Evolutionary conservation across 92 coral and sea anemone species (phyloP).

Genomic region (Pocillopora meandrina): DNA sequence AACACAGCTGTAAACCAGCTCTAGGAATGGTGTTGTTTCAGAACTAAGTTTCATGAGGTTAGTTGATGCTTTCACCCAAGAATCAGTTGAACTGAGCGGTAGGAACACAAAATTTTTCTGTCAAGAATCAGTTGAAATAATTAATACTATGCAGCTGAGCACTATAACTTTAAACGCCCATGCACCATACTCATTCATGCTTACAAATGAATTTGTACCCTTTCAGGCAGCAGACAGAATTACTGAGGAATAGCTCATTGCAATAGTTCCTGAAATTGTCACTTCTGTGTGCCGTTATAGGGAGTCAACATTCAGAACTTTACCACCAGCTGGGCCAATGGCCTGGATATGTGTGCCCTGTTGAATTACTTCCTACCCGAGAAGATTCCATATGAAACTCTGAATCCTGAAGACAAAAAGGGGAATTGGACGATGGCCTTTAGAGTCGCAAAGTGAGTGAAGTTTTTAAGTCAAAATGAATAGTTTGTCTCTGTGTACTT

Average conservation of each 20-base stretch:
- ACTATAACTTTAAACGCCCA: too few relatives aligned
- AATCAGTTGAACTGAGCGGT: too few relatives aligned
- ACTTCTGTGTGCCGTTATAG: slow-evolving; percentile 45
- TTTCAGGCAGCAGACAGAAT: too few relatives aligned
- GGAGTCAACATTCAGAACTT: slow-evolving; percentile 91
- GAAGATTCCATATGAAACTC: slow-evolving; percentile 78
- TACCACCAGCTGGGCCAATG: slow-evolving; percentile 96
- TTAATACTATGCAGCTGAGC: too few relatives aligned
- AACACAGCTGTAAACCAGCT: slow-evolving; percentile 76
- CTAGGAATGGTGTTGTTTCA: slow-evolving; percentile 92
- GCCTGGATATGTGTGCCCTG: slow-evolving; percentile 94
- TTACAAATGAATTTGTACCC: too few relatives aligned
- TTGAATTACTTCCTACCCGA: slow-evolving; percentile 91
- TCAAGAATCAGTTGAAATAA: too few relatives aligned
- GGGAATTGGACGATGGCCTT: slow-evolving; percentile 90
- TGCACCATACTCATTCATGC: too few relatives aligned
- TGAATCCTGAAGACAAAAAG: slow-evolving; percentile 76
- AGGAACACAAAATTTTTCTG: too few relatives aligned
- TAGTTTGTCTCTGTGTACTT: too few relatives aligned
- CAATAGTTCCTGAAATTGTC: too few relatives aligned
- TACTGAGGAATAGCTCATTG: too few relatives aligned
- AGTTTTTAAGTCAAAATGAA: too few relatives aligned
- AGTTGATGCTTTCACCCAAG: not conserved
- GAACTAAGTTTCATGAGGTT: slow-evolving; percentile 88
- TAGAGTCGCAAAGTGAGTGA: slow-evolving; percentile 89